Evolutionary conservation across 2,113 vertebrate genomes (phyloP), one percentile per base, ranked within the genome.

Genomic region (Larimichthys crocea): DNA sequence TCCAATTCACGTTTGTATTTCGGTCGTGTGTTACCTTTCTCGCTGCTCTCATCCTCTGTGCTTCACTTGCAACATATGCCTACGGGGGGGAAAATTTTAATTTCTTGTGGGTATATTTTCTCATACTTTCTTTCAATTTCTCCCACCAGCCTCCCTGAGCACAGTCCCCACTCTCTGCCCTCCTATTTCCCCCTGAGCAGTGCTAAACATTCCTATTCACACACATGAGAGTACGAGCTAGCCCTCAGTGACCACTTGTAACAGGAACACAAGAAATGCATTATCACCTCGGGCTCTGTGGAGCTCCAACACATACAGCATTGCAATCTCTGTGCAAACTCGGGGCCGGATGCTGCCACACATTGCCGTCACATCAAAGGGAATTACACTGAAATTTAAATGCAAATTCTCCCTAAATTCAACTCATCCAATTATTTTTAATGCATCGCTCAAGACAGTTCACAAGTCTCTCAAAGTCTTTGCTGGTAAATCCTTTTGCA

Each of bases 181-280:
- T 66, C n/a, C 42, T 63, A 48, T 49, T 50, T 22, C 49, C 73
- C 69, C 68, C 35, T 17, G 15, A 79, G 87, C 70, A 44, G 85
- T 56, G 84, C 84, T 90, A 94, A 93, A 85, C 89, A 84, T 84
- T 67, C 24, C 79, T 62, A 72, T 93, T 92, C 86, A 79, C 91
- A 84, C 84, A 88, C 86, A 86, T 5, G n/a, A 78, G 74, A 66
- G 75, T 22, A 68, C 81, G 79, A 74, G 83, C 73, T 10, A 40
- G 75, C 80, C 85, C 90, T 87, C 53, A 0, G 85, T 83, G 91
- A 89, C 89, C 88, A 91, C 90, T 85, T 74, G 59, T 79, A 85
- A 88, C 83, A 76, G 79, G 87, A 92, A 94, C 93, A 93, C 85
- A 85, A 86, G 87, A 94, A 94, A 85, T 89, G 91, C 93, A 93